Conservation (phyloP, 2,797 vertebrate genomes). For the Cuniculus paca region DNA sequence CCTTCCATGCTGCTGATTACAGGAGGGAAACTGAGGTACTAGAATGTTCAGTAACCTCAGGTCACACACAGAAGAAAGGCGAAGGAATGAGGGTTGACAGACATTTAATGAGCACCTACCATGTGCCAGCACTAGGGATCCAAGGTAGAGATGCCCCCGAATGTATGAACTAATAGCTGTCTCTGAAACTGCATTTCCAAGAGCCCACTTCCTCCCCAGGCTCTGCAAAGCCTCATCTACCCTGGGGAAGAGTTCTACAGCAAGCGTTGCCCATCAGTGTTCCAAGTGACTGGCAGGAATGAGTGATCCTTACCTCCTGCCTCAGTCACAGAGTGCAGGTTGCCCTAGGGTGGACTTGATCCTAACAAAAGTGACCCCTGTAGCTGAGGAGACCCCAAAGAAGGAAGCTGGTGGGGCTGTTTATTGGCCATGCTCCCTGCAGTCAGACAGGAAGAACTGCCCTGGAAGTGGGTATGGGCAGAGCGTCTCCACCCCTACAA, state of each 20-base stretch:
- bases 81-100: neutral
- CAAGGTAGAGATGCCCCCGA: rapidly evolving
- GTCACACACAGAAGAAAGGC: neutral
- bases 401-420: rapidly evolving
- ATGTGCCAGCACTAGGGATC: neutral
- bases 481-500: neutral
- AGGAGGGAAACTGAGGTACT: neutral
- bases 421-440: neutral
- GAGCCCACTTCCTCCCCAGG: rapidly evolving
- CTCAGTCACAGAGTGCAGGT: neutral
- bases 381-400: neutral
- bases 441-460: neutral
- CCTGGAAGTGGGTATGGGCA: rapidly evolving
- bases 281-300: neutral
- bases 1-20: neutral
- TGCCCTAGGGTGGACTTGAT: neutral
- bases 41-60: neutral
- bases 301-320: no score
- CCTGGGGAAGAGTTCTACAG: neutral
- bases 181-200: neutral
- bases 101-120: neutral
- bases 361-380: neutral
- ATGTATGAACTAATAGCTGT: neutral
- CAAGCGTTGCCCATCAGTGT: no score
- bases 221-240: neutral